These are phyloP conservation scores for Teleogryllus oceanicus DNA, from an alignment of 2,888 invertebrate species.

Conservation along the genomic window DNA sequence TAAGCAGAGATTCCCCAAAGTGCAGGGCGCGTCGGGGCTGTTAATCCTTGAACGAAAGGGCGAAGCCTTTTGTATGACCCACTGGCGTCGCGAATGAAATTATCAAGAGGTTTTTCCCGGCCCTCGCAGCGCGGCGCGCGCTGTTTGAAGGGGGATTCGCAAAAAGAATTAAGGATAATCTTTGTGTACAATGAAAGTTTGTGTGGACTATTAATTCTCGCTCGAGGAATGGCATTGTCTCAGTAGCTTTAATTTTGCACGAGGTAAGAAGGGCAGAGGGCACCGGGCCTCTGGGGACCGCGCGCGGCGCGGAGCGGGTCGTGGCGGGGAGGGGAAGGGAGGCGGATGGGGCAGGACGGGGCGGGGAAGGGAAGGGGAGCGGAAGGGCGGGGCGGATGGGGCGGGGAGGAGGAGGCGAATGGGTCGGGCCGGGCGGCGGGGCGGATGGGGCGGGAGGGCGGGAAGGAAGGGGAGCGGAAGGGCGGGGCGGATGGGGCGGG, in stretches of 20 bases:
- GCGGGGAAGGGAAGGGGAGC: background rate
- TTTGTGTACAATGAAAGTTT: slow-evolving; percentile 34
- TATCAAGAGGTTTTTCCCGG: slow-evolving; percentile 26
- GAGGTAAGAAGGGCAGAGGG: slow-evolving; percentile 22
- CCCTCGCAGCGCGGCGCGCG: background rate
- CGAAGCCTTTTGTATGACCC: slow-evolving; percentile 27
- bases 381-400: slow-evolving; percentile 25
- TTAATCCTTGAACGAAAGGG: slow-evolving; percentile 4
- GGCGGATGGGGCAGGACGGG: background rate
- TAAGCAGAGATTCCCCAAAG: background rate
- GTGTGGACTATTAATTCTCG: slow-evolving; percentile 36
- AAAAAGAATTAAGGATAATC: slow-evolving; percentile 34
- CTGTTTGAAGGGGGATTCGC: slow-evolving; percentile 12
- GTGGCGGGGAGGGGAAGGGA: slow-evolving; percentile 30
- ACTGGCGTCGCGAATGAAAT: slow-evolving; percentile 33
- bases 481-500: slow-evolving; percentile 30
- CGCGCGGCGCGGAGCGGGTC: slow-evolving; percentile 30
- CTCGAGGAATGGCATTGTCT: slow-evolving; percentile 35
- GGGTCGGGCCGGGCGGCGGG: slow-evolving; percentile 19
- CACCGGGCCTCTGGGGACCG: background rate
- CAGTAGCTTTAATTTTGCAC: slow-evolving; percentile 37
- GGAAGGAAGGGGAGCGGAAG: background rate
- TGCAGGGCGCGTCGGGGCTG: background rate
- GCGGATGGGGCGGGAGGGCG: background rate
- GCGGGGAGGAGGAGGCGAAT: slow-evolving; percentile 34